Evolutionary conservation across 2,113 vertebrate genomes (phyloP), one percentile per base, ranked within the genome.

Genomic region (Progne subis): DNA sequence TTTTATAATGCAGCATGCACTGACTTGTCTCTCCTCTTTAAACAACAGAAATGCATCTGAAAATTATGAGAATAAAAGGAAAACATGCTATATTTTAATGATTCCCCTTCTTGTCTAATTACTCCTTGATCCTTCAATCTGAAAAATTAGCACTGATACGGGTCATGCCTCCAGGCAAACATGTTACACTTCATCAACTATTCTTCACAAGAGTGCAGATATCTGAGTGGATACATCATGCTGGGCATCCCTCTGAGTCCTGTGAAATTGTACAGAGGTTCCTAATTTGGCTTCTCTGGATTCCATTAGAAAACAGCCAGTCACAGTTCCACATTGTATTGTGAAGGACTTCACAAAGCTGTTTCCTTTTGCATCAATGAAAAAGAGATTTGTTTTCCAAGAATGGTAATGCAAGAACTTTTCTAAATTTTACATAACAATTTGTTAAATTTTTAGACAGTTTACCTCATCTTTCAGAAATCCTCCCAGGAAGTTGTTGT

Each of bases 61-160:
- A 94, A 95, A 94, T 88, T 94, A 94, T 88, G 44, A 96, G 74
- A 93, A 95, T 19, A 95, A 96, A 96, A 71, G 59, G 68, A 92
- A 90, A 96, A 93, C 4, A 6, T 44, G 63, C 44, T 75, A 68
- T 23, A 37, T 80, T 72, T 67, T 95, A 96, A 93, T 64, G 39
- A 71, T 68, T 49, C 5, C 7, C 41, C 67, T 75, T 18, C 61
- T 94, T 90, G 34, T 82, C 72, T 95, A 96, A 97, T 93, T 95
- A 88, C 29, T 61, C 60, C 56, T 81, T 92, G 60, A 53, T 94
- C 86, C 53, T 55, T 68, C 43, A 76, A 18, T 75, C 80, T 82
- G 74, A 55, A 93, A 97, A 97, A 96, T 95, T 86, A 95, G 28
- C 52, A 49, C 19, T 89, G 72, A 86, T 91, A 67, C 1, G 29